phyloP scores from a whole-genome alignment of 2,113 vertebrate species.

The Gallinago paraguaiae region DNA sequence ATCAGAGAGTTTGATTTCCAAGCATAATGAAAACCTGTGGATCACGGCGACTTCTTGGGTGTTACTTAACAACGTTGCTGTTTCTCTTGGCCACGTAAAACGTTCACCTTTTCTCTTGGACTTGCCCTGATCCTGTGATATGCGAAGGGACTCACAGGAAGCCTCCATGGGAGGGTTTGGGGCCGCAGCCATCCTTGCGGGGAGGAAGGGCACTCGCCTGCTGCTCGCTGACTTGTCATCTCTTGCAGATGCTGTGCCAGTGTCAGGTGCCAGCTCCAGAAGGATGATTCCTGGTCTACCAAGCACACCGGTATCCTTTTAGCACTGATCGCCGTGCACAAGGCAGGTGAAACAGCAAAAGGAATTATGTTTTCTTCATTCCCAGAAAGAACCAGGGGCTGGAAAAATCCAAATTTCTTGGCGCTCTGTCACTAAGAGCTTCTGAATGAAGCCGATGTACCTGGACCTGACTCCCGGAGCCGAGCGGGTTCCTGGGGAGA shows the following conservation, averaged over 20 bases:
- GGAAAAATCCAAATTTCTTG: not conserved
- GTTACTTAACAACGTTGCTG: not conserved
- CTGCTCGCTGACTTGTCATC: not conserved
- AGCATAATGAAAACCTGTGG: not conserved
- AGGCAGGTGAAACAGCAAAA: not conserved
- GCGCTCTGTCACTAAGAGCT: not conserved
- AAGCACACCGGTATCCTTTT: not conserved
- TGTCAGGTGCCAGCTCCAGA: fast-evolving
- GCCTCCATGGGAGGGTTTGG: not conserved
- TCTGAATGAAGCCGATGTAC: fast-evolving
- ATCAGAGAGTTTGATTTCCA: not conserved
- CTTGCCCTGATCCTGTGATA: not conserved
- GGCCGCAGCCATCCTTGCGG: fast-evolving
- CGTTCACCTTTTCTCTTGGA: not conserved
- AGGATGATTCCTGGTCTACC: not conserved
- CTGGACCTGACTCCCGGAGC: not conserved
- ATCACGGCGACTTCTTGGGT: fast-evolving
- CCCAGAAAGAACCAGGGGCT: not conserved
- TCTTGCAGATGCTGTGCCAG: not conserved
- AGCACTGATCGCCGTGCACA: not conserved
- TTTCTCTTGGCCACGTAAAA: not conserved
- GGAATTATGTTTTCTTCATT: not conserved
- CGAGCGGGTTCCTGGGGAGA: fast-evolving
- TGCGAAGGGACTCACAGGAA: not conserved
- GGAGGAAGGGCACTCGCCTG: not conserved